A percentile compares a stretch with the other conserved stretches of the same genome.
phyloP scores from a whole-genome alignment of 2,113 vertebrate species.

The Neomonachus schauinslandi region DNA sequence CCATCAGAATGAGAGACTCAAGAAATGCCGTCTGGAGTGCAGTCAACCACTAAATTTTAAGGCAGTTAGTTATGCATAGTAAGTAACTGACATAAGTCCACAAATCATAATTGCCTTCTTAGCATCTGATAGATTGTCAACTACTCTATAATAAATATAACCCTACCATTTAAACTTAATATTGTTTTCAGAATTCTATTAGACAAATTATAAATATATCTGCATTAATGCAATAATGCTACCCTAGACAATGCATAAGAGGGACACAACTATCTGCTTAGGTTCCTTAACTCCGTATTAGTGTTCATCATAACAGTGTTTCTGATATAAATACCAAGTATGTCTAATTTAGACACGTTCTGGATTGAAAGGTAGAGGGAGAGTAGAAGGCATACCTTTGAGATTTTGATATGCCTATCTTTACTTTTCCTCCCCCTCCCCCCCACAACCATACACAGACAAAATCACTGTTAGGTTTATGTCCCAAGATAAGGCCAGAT shows the following conservation, averaged over 20 bases:
- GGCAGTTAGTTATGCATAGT: background rate
- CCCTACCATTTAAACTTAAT: background rate
- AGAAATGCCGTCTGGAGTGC: accelerated
- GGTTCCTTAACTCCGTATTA: background rate
- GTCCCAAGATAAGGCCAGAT: background rate
- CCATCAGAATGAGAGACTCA: background rate
- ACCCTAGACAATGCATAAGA: background rate
- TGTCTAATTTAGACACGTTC: background rate
- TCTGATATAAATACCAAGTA: background rate
- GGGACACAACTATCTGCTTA: background rate
- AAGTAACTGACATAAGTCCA: background rate
- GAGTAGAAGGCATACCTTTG: background rate
- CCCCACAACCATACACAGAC: background rate
- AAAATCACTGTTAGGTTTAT: background rate
- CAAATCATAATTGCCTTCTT: background rate
- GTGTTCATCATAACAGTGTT: background rate
- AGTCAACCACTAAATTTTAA: background rate
- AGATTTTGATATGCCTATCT: background rate
- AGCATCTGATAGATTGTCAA: background rate
- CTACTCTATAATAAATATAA: background rate
- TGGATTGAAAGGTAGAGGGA: background rate
- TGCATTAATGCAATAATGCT: background rate
- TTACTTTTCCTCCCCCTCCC: background rate
- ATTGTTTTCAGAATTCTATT: background rate
- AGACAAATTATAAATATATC: background rate